phyloP scores from a whole-genome alignment of 2,888 invertebrate species.

The Tortricodes alternella region DNA sequence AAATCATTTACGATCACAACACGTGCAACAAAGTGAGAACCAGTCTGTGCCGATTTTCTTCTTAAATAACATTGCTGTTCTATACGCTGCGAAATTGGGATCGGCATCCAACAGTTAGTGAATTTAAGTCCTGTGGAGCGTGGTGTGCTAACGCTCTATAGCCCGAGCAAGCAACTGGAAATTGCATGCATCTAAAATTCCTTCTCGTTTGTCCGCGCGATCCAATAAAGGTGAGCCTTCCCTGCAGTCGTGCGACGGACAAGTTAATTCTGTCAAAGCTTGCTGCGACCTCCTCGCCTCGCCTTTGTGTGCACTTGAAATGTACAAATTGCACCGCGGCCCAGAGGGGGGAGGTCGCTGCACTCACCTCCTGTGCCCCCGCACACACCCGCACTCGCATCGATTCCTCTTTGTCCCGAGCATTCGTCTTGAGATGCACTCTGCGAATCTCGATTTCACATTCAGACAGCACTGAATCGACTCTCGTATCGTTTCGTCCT shows the following conservation, averaged over 20 bases:
- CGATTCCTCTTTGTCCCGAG: slow-evolving; percentile 80
- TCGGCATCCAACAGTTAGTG: slow-evolving; percentile 23
- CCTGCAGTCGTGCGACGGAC: slow-evolving; percentile 68
- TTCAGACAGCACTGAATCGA: slow-evolving; percentile 53
- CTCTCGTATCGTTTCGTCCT: slow-evolving; percentile 43
- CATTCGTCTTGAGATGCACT: slow-evolving; percentile 79
- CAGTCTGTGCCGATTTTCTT: slow-evolving; percentile 2
- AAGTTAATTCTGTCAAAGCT: slow-evolving; percentile 83
- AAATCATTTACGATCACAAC: neutral
- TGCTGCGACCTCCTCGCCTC: slow-evolving; percentile 75
- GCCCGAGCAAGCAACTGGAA: slow-evolving; percentile 22
- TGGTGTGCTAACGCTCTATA: slow-evolving; percentile 18
- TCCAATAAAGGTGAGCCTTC: slow-evolving; percentile 72
- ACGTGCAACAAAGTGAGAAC: neutral
- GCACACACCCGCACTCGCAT: slow-evolving; percentile 68
- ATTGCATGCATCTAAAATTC: slow-evolving; percentile 51
- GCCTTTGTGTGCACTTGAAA: slow-evolving; percentile 82
- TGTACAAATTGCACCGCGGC: slow-evolving; percentile 81
- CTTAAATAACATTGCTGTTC: slow-evolving; percentile 1
- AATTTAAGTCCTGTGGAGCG: slow-evolving; percentile 26
- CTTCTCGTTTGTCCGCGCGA: slow-evolving; percentile 52
- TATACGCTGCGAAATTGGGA: slow-evolving; percentile 11
- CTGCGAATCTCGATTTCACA: slow-evolving; percentile 74
- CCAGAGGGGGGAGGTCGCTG: slow-evolving; percentile 71
- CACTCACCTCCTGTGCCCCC: slow-evolving; percentile 67